These are phyloP conservation scores for Pseudolycoriella hygida DNA, from an alignment of 2,888 invertebrate genomes.

Conservation along the genomic window DNA sequence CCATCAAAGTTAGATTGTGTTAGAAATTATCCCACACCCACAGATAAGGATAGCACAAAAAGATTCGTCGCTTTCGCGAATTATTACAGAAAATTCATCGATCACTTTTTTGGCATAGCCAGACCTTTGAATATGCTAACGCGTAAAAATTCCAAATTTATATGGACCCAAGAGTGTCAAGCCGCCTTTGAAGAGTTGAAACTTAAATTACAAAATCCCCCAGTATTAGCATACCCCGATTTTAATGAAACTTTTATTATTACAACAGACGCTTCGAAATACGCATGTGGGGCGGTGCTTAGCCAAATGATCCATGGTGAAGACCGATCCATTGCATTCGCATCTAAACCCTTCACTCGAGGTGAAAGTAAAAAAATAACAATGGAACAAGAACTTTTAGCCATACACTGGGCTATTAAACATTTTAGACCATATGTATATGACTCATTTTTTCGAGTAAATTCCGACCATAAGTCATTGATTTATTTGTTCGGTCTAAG, in stretches of 20 bases:
- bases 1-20: too few relatives aligned
- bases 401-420: conserved; percentile 13
- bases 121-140: conserved; percentile 2
- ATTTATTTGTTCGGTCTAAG: conserved; percentile 13
- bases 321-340: conserved; percentile 8
- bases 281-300: conserved; percentile 10
- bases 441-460: conserved; percentile 11
- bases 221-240: conserved; percentile 9
- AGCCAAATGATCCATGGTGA: conserved; percentile 4
- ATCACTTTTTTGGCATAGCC: conserved; percentile 6
- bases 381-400: conserved; percentile 14
- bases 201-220: neutral
- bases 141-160: conserved; percentile 3
- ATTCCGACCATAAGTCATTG: conserved; percentile 14
- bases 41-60: too few relatives aligned
- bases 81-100: too few relatives aligned
- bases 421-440: conserved; percentile 12
- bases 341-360: conserved; percentile 13
- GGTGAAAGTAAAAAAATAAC: conserved; percentile 14
- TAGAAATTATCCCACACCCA: too few relatives aligned
- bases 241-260: conserved; percentile 9
- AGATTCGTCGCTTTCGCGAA: too few relatives aligned
- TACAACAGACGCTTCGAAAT: conserved; percentile 11
- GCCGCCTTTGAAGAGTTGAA: conserved; percentile 8
- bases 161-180: conserved; percentile 9